phyloP scores from a whole-genome alignment of 2,797 vertebrate genomes.

The Spheniscus humboldti region DNA sequence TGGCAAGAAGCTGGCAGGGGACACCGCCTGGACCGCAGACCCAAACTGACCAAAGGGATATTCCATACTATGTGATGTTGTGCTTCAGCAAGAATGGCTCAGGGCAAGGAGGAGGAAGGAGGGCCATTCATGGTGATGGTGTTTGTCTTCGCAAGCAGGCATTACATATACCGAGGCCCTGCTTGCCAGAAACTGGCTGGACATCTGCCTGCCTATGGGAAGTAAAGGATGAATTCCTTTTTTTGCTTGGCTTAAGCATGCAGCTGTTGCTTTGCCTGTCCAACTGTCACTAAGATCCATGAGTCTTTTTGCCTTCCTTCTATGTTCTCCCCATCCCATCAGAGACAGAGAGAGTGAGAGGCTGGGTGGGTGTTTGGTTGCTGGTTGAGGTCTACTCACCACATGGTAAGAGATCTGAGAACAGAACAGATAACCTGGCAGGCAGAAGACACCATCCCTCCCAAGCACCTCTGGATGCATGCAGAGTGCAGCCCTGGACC shows the following conservation, averaged over 20 bases:
- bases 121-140: not conserved
- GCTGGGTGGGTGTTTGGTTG: not conserved
- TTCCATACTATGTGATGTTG: not conserved
- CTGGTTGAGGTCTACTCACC: not conserved
- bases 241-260: not conserved
- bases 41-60: not conserved
- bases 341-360: not conserved
- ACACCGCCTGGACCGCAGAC: not conserved
- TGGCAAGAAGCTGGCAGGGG: not conserved
- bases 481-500: not conserved
- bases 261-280: not conserved
- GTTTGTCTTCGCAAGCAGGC: not conserved
- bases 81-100: not conserved
- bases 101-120: not conserved
- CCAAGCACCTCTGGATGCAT: not conserved
- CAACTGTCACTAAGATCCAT: not conserved
- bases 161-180: too few relatives aligned
- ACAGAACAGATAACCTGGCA: not conserved
- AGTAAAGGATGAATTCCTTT: not conserved
- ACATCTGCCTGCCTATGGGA: too few relatives aligned
- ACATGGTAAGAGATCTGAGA: not conserved
- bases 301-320: not conserved
- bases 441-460: not conserved
- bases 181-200: too few relatives aligned
- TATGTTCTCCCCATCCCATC: not conserved